A percentile compares a stretch with the other conserved stretches of the same genome.
Conservation (phyloP, 2,113 vertebrate genomes). For the Lethenteron camtschaticum region DNA sequence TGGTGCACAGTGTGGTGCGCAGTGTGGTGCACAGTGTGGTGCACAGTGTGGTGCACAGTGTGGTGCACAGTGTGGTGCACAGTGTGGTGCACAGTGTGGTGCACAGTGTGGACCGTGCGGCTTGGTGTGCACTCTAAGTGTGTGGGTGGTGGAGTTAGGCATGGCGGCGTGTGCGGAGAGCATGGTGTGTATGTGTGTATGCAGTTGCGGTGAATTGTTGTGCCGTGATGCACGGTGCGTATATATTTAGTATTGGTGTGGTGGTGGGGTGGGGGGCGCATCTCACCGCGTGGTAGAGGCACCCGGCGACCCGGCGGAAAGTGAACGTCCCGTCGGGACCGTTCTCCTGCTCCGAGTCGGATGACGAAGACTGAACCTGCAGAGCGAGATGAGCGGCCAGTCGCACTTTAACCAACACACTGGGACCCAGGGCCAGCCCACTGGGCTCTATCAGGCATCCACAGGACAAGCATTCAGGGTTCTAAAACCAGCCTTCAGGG, state of each 20-base stretch:
- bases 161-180: background rate
- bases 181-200: background rate
- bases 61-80: no score
- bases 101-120: background rate
- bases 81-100: no score
- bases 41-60: no score
- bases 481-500: background rate
- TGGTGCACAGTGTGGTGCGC: no score
- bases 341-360: constrained; percentile 61
- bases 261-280: background rate
- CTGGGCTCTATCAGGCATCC: background rate
- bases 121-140: background rate
- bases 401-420: no score
- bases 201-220: background rate
- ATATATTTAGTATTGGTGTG: background rate
- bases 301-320: constrained; percentile 65
- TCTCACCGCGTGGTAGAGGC: constrained; percentile 68
- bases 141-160: background rate
- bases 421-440: no score
- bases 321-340: constrained; percentile 57
- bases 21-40: no score
- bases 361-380: constrained; percentile 43
- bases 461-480: background rate
- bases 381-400: background rate
- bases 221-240: background rate